Percentiles rank a stretch among this genome's conserved stretches.
These are phyloP conservation scores for Sisor rabdophorus DNA, from an alignment of 2,113 vertebrate species.

Conservation along the genomic window DNA sequence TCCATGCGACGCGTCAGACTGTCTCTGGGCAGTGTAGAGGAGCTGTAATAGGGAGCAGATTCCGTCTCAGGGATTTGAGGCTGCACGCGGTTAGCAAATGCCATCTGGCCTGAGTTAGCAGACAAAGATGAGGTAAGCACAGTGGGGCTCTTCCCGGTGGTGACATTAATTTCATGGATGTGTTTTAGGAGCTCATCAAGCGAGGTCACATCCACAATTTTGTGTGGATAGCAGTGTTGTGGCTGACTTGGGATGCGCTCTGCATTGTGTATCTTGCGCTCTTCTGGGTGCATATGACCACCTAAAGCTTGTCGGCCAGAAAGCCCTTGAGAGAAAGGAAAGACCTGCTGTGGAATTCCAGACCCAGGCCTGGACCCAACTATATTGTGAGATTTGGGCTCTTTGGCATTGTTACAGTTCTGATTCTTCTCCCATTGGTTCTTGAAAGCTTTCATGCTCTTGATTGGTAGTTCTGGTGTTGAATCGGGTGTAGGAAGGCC, in stretches of 20 bases:
- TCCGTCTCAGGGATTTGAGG: constrained; percentile 74
- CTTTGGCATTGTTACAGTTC: constrained; percentile 82
- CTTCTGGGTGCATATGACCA: constrained; percentile 64
- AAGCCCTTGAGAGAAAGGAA: constrained; percentile 68
- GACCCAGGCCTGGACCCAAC: constrained; percentile 64
- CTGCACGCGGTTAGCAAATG: constrained; percentile 72
- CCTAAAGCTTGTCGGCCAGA: constrained; percentile 64
- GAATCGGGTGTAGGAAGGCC: constrained; percentile 86
- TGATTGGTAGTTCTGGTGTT: constrained; percentile 83
- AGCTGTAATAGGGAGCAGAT: constrained; percentile 73
- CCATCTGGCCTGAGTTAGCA: constrained; percentile 59
- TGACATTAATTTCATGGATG: constrained; percentile 73
- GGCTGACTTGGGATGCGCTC: constrained; percentile 72
- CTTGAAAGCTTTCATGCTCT: constrained; percentile 78
- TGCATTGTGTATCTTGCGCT: constrained; percentile 75
- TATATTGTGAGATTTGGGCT: constrained; percentile 63
- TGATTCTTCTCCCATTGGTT: constrained; percentile 88
- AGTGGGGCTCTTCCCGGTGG: constrained; percentile 63
- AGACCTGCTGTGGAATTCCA: constrained; percentile 68
- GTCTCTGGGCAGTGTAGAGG: constrained; percentile 76
- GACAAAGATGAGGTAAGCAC: constrained; percentile 68
- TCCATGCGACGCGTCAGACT: constrained; percentile 81
- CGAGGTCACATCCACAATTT: constrained; percentile 83
- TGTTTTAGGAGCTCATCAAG: constrained; percentile 84
- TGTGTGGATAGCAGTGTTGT: constrained; percentile 70